Percentiles rank a stretch among this genome's conserved stretches.
phyloP scores from a whole-genome alignment of 1,140 invertebrate genomes.

The Meloidogyne hapla region DNA sequence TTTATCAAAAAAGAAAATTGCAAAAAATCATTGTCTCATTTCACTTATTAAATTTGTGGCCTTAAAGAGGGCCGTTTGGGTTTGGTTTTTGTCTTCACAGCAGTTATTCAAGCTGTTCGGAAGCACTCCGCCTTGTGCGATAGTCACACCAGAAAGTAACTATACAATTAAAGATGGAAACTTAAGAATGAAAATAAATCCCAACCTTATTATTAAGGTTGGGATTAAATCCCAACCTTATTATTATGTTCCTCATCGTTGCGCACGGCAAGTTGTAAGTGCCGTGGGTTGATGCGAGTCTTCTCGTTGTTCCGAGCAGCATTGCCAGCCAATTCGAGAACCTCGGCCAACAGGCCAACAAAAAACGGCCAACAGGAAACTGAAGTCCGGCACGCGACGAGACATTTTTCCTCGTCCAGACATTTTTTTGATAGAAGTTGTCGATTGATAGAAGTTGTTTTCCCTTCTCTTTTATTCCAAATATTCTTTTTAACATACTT shows the following conservation, averaged over 20 bases:
- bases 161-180: neutral
- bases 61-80: too few species aligned
- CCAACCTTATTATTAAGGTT: slow-evolving; percentile 70
- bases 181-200: too few species aligned
- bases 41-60: too few species aligned
- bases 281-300: slow-evolving; percentile 68
- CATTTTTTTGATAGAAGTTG: slow-evolving; percentile 28
- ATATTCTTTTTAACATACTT: too few species aligned
- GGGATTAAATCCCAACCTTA: slow-evolving; percentile 71
- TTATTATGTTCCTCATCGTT: slow-evolving; percentile 65
- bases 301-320: slow-evolving; percentile 73
- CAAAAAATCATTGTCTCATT: too few species aligned
- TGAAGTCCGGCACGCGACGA: slow-evolving; percentile 89
- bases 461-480: too few species aligned
- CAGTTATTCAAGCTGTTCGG: too few species aligned
- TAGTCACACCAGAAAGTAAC: slow-evolving; percentile 59
- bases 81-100: too few species aligned
- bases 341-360: slow-evolving; percentile 64
- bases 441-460: too few species aligned
- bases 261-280: slow-evolving; percentile 68
- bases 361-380: slow-evolving; percentile 93
- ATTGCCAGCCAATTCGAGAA: slow-evolving; percentile 72
- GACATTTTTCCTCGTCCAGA: slow-evolving; percentile 63
- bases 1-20: too few species aligned
- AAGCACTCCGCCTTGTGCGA: slow-evolving; percentile 53